Evolutionary conservation across 1,140 invertebrate genomes (phyloP), one percentile per base, ranked within the genome.

Genomic region (Drosophila kanapiae): DNA sequence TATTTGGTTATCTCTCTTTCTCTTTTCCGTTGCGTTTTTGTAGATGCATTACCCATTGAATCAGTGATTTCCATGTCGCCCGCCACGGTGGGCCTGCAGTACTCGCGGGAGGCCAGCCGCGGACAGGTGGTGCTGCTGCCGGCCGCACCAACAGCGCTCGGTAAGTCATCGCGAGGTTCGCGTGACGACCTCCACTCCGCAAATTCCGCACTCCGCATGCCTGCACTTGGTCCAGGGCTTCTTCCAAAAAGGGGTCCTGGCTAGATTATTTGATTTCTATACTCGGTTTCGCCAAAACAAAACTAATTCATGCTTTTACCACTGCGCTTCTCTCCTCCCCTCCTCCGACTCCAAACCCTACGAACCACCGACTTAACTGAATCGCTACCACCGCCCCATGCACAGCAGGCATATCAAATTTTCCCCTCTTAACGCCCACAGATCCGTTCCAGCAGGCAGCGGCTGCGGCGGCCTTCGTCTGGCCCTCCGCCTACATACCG

Each of bases 41-140:
- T 93, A 94, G 94, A 95, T 77, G 94, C 94, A 93, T 94, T 96
- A 81, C 95, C 95, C 43, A 94, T 95, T 93, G 95, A 96, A 91
- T 95, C 95, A 82, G 95, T 95, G 93, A 94, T 95, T 78, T 95
- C 93, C 91, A 95, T 94, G 94, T 95, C 95, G 57, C 94, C 95
- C 92, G 94, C 95, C 57, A 94, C 95, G 88, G 94, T 95, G 62
- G 96, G 96, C 59, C 96, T 96, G 93, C 97, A 97, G 93, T 94
- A 98, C 77, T 96, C 96, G 47, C 94, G 97, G 51, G 97, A 98
- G 93, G 96, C 97, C 27, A 94, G 96, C 14, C 96, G 95, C 18
- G 96, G 97, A 40, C 96, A 97, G 69, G 94, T 97, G 40, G 94
- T 97, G 47, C 94, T 98, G 47, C 94, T 97, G 67, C 96, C 97